Base-by-base conservation (phyloP, 2,888 invertebrate species). In the Drosophila nigritarsus region DNA sequence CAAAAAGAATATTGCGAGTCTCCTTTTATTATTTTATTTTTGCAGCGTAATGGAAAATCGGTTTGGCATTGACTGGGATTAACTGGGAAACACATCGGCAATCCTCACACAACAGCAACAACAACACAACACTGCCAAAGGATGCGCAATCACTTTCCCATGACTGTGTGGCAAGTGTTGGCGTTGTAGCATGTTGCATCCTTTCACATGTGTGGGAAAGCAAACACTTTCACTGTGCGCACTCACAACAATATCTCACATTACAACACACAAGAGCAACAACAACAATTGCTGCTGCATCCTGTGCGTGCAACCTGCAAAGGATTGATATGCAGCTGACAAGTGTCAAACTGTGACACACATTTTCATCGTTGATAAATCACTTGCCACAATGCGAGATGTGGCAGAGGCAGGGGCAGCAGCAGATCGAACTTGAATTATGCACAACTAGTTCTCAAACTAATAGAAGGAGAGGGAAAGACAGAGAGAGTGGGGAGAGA, bases 251-350 rank as follows among this genome's bases (percentile, higher is more conserved):
- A 54, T 69, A 59, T 77, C 89, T 86, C 86, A 77, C 77, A 87
- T 85, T 85, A 84, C 85, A 86, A 72, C 71, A 78, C 55, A 55
- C 49, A 60, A 50, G 8, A 45, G 2, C 45, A 45, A 15, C 15
- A 45, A 45, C 13, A 20, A 45, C 20, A 45, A 45, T 45, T 45
- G 24, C 45, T 45, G 2, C 53, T 66, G 61, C 86, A 85, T 86
- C 79, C 84, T 86, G 82, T 80, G 65, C 40, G 29, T 11, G 36
- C 53, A 82, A 82, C 78, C 78, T 89, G 87, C 89, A 87, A 87
- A 87, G 89, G 88, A 87, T 89, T 87, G 89, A 82, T 73, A 55
- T 65, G 83, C 80, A 78, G 88, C 69, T 83, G 88, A 87, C 83
- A 87, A 85, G 81, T 83, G 81, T 82, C 75, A 70, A 68, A 24